Evolutionary conservation across 2,797 vertebrate genomes (phyloP).

Genomic region (Hoplostethus atlanticus): DNA sequence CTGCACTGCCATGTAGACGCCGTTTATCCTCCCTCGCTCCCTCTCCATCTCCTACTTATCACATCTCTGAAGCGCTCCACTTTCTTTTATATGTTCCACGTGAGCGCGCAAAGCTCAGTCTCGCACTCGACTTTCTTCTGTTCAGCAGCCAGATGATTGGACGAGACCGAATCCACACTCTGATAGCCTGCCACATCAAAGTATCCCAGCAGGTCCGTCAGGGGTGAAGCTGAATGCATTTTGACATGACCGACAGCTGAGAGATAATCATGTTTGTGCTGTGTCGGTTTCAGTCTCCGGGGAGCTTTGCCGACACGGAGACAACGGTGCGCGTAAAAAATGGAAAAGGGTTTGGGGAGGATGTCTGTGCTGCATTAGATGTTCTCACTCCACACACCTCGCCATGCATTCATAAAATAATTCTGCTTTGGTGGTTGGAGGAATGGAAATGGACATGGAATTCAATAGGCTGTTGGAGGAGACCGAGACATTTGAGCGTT

Average conservation of each 20-base stretch:
- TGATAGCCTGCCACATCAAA: slow-evolving; percentile 53
- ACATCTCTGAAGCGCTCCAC: slow-evolving; percentile 61
- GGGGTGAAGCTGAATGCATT: slow-evolving; percentile 21
- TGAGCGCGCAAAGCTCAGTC: slow-evolving; percentile 66
- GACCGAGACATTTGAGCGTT: background rate
- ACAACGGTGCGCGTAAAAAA: slow-evolving; percentile 42
- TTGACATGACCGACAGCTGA: slow-evolving; percentile 26
- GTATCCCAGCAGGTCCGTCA: slow-evolving; percentile 41
- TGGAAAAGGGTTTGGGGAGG: slow-evolving; percentile 6
- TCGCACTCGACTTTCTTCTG: slow-evolving; percentile 31
- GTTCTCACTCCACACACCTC: background rate
- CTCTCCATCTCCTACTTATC: slow-evolving; percentile 42
- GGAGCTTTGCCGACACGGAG: slow-evolving; percentile 13
- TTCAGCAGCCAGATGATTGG: slow-evolving; percentile 47
- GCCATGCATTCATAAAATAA: no score
- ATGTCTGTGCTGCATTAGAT: background rate
- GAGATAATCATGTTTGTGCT: slow-evolving; percentile 39
- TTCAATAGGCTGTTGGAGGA: background rate
- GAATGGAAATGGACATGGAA: background rate
- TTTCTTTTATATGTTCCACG: slow-evolving; percentile 79
- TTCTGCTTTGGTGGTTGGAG: background rate
- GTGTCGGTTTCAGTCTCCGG: background rate
- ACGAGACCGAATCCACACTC: slow-evolving; percentile 33
- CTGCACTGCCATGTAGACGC: slow-evolving; percentile 24
- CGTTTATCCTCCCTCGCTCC: slow-evolving; percentile 27